Conservation (phyloP, 2,888 invertebrate species). For the Ctena decussata region DNA sequence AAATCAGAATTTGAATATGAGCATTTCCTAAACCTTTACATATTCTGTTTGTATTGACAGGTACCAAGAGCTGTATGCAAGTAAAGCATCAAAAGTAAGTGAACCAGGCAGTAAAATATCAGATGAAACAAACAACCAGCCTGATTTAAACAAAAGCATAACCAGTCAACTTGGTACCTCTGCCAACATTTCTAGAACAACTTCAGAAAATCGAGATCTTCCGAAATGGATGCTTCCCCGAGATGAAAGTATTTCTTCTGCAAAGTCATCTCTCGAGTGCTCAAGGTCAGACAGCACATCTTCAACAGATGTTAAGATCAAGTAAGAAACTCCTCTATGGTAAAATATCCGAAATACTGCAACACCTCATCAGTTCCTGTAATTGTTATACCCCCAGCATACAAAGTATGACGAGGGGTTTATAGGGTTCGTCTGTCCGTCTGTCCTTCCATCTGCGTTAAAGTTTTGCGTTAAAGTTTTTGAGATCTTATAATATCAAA, state of each 20-base stretch:
- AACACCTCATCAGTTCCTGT: no score
- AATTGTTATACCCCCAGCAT: background rate
- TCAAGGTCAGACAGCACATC: constrained; percentile 26
- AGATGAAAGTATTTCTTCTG: constrained; percentile 8
- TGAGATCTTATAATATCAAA: no score
- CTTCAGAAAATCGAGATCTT: constrained; percentile 49
- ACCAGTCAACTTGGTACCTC: constrained; percentile 15
- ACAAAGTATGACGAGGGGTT: no score
- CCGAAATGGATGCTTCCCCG: constrained; percentile 72
- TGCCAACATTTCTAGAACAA: background rate
- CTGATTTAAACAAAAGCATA: background rate
- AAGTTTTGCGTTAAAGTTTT: no score
- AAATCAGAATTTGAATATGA: no score
- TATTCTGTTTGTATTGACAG: constrained; percentile 34
- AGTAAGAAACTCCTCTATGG: constrained; percentile 11
- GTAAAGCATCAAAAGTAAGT: constrained; percentile 48
- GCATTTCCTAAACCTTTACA: no score
- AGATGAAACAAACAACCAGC: constrained; percentile 30
- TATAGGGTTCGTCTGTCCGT: no score
- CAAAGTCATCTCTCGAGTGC: constrained; percentile 26
- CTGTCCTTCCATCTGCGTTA: no score
- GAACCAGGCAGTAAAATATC: constrained; percentile 54
- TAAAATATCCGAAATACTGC: background rate
- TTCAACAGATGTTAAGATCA: constrained; percentile 30
- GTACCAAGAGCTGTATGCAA: constrained; percentile 47